Percentiles rank a stretch among this genome's conserved stretches.
Conservation (phyloP, 2,797 vertebrate genomes). For the Acanthopagrus latus region DNA sequence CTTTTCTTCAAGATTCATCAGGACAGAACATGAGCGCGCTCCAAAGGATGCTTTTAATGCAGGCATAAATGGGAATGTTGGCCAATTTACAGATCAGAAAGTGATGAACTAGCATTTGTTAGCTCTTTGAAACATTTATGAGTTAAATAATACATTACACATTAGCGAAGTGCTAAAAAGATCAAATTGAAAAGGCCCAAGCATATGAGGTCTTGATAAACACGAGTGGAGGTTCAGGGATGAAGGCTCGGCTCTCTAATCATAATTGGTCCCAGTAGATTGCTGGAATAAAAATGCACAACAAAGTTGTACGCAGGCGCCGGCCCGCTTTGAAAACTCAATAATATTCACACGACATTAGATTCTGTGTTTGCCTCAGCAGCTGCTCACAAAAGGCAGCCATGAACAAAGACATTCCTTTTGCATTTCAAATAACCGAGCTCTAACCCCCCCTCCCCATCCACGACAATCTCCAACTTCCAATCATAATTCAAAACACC, state of each 20-base stretch:
- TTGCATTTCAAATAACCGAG: constrained; percentile 84
- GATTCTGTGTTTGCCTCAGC: constrained; percentile 77
- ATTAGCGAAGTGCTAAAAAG: constrained; percentile 85
- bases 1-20: constrained; percentile 69
- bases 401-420: constrained; percentile 83
- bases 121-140: constrained; percentile 85
- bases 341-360: constrained; percentile 83
- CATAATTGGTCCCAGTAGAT: constrained; percentile 86
- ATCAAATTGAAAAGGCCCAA: constrained; percentile 82
- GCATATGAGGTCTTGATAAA: constrained; percentile 83
- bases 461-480: constrained; percentile 80
- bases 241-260: constrained; percentile 82
- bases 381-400: constrained; percentile 82
- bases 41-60: constrained; percentile 82
- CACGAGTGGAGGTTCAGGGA: constrained; percentile 79
- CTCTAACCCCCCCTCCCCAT: constrained; percentile 69
- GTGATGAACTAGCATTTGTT: constrained; percentile 88
- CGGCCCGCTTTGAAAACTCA: constrained; percentile 79
- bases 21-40: constrained; percentile 68
- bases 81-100: constrained; percentile 84
- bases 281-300: constrained; percentile 78
- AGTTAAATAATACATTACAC: constrained; percentile 88
- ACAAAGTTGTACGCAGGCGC: constrained; percentile 69
- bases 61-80: constrained; percentile 80
- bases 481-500: constrained; percentile 85